These are phyloP conservation scores for Nineta flava DNA, from an alignment of 2,888 invertebrate species.

Conservation along the genomic window DNA sequence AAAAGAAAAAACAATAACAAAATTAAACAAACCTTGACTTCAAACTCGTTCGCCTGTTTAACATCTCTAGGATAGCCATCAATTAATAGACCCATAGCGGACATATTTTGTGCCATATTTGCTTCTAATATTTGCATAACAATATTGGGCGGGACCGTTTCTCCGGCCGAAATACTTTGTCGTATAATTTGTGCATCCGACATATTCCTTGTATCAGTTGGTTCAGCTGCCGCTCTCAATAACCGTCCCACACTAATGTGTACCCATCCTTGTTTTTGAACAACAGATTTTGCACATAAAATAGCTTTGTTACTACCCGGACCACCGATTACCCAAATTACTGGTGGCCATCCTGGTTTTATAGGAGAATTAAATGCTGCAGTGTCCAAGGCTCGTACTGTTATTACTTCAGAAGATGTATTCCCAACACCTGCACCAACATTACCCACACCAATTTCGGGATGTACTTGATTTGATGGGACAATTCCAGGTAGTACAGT, in stretches of 20 bases:
- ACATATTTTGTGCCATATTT: slow-evolving; percentile 40
- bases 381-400: slow-evolving; percentile 19
- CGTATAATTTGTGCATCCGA: slow-evolving; percentile 50
- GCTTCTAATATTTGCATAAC: slow-evolving; percentile 60
- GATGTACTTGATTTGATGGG: slow-evolving; percentile 15
- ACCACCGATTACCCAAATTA: slow-evolving; percentile 51
- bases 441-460: neutral
- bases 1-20: slow-evolving; percentile 7
- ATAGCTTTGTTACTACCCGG: slow-evolving; percentile 83
- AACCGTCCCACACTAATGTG: slow-evolving; percentile 67
- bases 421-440: too few species aligned
- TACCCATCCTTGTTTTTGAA: slow-evolving; percentile 53
- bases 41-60: slow-evolving; percentile 75
- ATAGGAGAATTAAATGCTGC: slow-evolving; percentile 12
- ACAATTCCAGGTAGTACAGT: slow-evolving; percentile 13
- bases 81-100: slow-evolving; percentile 66
- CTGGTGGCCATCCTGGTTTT: slow-evolving; percentile 25
- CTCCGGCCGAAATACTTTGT: slow-evolving; percentile 58
- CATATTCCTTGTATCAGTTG: slow-evolving; percentile 35
- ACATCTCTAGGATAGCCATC: slow-evolving; percentile 91
- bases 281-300: slow-evolving; percentile 52
- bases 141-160: slow-evolving; percentile 64
- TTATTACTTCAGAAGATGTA: slow-evolving; percentile 24
- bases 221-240: slow-evolving; percentile 54
- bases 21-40: slow-evolving; percentile 52